Conservation (phyloP, 2,888 invertebrate species). For the Pachymerium ferrugineum region DNA sequence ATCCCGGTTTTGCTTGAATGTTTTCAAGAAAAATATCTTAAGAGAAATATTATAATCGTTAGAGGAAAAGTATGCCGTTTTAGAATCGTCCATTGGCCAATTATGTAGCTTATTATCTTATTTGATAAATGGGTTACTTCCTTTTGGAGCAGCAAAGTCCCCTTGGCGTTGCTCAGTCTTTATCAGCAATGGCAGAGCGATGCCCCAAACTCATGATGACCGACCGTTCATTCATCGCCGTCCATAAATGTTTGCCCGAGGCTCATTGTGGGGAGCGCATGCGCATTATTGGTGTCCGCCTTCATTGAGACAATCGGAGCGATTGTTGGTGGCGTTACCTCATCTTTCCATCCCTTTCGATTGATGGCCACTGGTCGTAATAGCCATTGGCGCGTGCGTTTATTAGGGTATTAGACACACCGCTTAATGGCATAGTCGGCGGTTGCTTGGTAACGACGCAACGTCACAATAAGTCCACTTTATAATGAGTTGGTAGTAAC, state of each 20-base stretch:
- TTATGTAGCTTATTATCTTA: constrained; percentile 6
- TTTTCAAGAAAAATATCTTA: too few species aligned
- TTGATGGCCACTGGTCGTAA: constrained; percentile 9
- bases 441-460: neutral
- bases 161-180: neutral
- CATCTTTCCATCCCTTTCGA: constrained; percentile 13
- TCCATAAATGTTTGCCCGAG: constrained; percentile 8
- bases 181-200: constrained; percentile 13
- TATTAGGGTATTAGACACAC: constrained; percentile 8
- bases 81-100: neutral
- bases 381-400: constrained; percentile 13
- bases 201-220: constrained; percentile 13
- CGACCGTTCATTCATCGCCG: neutral
- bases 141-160: neutral
- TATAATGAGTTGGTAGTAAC: neutral
- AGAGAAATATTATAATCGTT: too few species aligned
- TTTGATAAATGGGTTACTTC: neutral
- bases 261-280: neutral
- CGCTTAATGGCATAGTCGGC: neutral
- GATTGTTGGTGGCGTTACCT: constrained; percentile 4
- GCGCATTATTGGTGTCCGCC: constrained; percentile 4
- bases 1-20: too few species aligned
- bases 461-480: constrained; percentile 5
- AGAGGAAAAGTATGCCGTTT: too few species aligned
- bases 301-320: constrained; percentile 4